Conservation (phyloP, 1,140 invertebrate species). For the Drosophila ogumai region DNA sequence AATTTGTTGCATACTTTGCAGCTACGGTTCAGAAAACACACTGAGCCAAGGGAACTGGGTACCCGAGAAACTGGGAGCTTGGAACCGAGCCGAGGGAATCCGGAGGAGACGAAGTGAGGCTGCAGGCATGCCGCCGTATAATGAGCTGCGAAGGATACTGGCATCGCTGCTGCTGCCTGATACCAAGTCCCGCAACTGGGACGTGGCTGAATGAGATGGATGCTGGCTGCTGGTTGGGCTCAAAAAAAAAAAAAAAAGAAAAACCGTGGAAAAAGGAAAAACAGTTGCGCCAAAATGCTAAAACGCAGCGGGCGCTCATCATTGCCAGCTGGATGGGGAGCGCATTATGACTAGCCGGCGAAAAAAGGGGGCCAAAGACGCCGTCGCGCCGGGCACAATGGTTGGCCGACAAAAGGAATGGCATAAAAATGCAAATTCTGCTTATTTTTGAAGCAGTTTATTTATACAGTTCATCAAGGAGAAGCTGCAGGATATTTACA, state of each 20-base stretch:
- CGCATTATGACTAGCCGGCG: slow-evolving; percentile 19
- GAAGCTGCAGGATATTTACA: slow-evolving; percentile 1
- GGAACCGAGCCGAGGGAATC: slow-evolving; percentile 28
- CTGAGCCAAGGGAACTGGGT: slow-evolving; percentile 39
- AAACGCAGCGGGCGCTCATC: slow-evolving; percentile 72
- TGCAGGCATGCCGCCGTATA: slow-evolving; percentile 60
- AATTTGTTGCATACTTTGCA: slow-evolving; percentile 80
- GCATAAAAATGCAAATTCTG: slow-evolving; percentile 44
- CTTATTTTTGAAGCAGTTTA: slow-evolving; percentile 33
- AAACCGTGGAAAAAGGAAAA: slow-evolving; percentile 26
- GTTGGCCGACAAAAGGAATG: slow-evolving; percentile 25
- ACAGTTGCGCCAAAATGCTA: slow-evolving; percentile 71
- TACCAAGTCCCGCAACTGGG: slow-evolving; percentile 60
- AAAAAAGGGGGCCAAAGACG: slow-evolving; percentile 10
- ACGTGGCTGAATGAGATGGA: slow-evolving; percentile 33
- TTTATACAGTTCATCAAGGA: slow-evolving; percentile 26
- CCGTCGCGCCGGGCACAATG: slow-evolving; percentile 27
- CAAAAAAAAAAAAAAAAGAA: slow-evolving; percentile 1
- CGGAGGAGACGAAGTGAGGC: slow-evolving; percentile 19
- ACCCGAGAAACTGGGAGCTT: slow-evolving; percentile 1
- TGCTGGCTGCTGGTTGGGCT: slow-evolving; percentile 46
- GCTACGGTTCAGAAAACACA: slow-evolving; percentile 75
- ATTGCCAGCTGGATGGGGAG: slow-evolving; percentile 38
- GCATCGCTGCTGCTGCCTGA: slow-evolving; percentile 26
- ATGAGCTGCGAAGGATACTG: slow-evolving; percentile 65